phyloP scores from a whole-genome alignment of 2,797 vertebrate genomes.

The Coracias cyanogaster region DNA sequence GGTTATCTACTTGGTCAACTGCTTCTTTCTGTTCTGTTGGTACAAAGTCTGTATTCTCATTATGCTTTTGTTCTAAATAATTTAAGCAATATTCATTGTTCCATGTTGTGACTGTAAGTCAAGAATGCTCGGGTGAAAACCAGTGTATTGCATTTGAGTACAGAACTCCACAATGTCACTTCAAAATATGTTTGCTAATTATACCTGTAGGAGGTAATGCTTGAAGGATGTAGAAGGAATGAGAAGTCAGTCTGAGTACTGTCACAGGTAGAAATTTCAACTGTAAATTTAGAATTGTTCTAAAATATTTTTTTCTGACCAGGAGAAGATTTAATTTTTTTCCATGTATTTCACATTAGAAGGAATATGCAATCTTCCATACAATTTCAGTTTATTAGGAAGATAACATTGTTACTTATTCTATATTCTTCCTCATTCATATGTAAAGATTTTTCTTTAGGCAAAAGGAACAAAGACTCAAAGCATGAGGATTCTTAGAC shows the following conservation, averaged over 20 bases:
- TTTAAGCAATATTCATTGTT: not conserved
- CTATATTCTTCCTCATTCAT: not conserved
- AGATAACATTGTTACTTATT: not conserved
- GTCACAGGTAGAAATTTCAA: not conserved
- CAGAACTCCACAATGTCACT: not conserved
- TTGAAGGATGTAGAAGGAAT: not conserved
- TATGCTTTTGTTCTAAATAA: conserved; percentile 1
- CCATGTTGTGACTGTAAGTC: not conserved
- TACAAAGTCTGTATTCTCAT: not conserved
- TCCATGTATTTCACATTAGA: not conserved
- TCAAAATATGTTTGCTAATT: not conserved
- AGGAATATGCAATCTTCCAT: not conserved
- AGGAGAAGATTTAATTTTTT: not conserved
- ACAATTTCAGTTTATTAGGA: not conserved
- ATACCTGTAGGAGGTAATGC: not conserved
- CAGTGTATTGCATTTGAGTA: not conserved
- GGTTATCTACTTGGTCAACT: not conserved
- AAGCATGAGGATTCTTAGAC: not conserved
- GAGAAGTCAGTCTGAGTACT: not conserved
- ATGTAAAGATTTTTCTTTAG: not conserved
- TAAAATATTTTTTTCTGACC: not conserved
- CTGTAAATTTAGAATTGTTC: not conserved
- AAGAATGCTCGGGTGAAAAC: not conserved
- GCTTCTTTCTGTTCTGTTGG: not conserved
- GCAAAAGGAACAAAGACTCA: not conserved